Base-by-base conservation (phyloP, 1,140 invertebrate genomes). In the Drosophila athabasca region DNA sequence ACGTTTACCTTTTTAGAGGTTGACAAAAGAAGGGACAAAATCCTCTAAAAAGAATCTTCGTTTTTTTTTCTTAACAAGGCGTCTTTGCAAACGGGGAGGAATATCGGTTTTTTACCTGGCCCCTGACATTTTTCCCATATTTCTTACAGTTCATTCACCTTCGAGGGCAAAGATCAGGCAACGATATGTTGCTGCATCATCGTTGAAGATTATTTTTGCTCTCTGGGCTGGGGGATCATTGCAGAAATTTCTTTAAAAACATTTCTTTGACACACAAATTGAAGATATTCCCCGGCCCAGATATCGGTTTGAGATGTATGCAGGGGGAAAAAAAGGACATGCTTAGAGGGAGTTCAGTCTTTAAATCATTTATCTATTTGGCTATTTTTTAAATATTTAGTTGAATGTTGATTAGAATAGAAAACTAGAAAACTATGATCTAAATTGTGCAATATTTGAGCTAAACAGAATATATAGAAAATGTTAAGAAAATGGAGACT, bases 121-220 rank as follows among this genome's bases (percentile, higher is more conserved):
- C 35, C 17, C 46, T 65, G 53, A 44, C 15, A 59, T 54, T 68
- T 39, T 68, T 80, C 77, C 57, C 71, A 71, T 64, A 53, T 65
- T 71, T 22, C 43, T 50, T 66, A 22, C 46, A 79, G 79, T 79
- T 83, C 80, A 72, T 84, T 83, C 76, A 83, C 79, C 79, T 67
- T 29, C 13, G 22, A 11, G 19, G 22, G 5, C 48, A 59, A 26
- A 48, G 58, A 61, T 59, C 71, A 66, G 6, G 15, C 49, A 65
- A 44, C 29, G 9, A 49, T 50, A 29, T n/a, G 50, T 64, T 57
- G 51, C 62, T 44, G 53, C 58, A 68, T 54, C 41, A 29, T 22
- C 52, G 29, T n/a, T 8, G n/a, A 75, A 44, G 60, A 65, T 57
- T 73, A 64, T 43, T 39, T 54, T 31, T 6, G 9, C 35, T 58